These are phyloP conservation scores for Orthosia cruda DNA, from an alignment of 2,888 invertebrate species.

Conservation along the genomic window DNA sequence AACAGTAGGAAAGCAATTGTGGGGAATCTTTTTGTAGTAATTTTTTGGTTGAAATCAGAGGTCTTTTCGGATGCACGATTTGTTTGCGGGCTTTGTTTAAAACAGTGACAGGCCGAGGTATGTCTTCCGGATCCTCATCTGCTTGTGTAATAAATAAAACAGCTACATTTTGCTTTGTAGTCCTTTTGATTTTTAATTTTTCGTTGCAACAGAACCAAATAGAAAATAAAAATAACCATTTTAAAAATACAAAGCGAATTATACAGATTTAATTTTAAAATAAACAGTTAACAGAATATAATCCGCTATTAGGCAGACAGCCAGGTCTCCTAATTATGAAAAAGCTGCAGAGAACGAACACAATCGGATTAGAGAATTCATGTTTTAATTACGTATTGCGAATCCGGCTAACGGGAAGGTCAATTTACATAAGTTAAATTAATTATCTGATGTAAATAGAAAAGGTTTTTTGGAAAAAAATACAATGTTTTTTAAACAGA, in stretches of 20 bases:
- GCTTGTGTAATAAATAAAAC: constrained; percentile 25
- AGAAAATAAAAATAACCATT: too few relatives aligned
- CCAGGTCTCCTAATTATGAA: constrained; percentile 52
- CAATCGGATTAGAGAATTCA: constrained; percentile 58
- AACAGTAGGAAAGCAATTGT: constrained; percentile 47
- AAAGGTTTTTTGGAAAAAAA: constrained; percentile 6
- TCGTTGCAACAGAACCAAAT: background rate
- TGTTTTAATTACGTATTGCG: constrained; percentile 60
- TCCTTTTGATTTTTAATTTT: constrained; percentile 24
- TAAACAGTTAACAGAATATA: constrained; percentile 54
- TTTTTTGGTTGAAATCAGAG: constrained; percentile 20
- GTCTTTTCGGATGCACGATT: constrained; percentile 33
- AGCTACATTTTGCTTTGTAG: background rate
- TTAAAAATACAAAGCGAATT: background rate
- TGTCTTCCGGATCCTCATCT: constrained; percentile 16
- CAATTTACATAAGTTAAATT: constrained; percentile 56
- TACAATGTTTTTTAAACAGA: constrained; percentile 7
- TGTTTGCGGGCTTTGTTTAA: constrained; percentile 22
- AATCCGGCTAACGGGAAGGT: constrained; percentile 32
- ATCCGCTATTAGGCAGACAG: constrained; percentile 46
- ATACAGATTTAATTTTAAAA: constrained; percentile 39
- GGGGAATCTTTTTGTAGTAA: constrained; percentile 38
- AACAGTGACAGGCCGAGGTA: constrained; percentile 1
- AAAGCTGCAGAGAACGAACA: constrained; percentile 51
- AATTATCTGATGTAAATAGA: constrained; percentile 49